Evolutionary conservation across 2,113 vertebrate species (phyloP).

Genomic region (Nipponia nippon): DNA sequence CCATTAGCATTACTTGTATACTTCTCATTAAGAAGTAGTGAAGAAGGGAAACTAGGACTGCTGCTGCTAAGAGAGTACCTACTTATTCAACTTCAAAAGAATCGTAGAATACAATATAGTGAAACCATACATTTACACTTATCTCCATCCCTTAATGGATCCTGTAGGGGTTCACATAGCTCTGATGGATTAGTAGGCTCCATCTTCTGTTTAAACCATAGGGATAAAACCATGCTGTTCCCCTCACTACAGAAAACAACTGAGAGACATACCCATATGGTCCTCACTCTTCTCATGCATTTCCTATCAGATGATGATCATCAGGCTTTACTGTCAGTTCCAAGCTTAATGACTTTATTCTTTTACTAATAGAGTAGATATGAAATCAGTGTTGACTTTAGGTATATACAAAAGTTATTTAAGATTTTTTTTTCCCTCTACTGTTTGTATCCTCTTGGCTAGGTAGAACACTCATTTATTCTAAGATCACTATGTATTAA

Average conservation of each 20-base stretch:
- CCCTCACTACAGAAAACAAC: background rate
- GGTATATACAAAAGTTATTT: background rate
- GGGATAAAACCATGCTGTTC: background rate
- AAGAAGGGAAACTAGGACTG: background rate
- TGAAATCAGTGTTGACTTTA: background rate
- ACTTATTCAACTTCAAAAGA: background rate
- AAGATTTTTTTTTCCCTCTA: background rate
- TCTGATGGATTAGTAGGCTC: background rate
- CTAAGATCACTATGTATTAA: background rate
- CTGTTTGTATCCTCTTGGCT: background rate
- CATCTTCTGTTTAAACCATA: background rate
- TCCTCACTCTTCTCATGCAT: background rate
- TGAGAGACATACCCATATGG: background rate
- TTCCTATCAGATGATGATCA: background rate
- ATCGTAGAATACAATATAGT: background rate
- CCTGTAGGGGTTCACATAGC: background rate
- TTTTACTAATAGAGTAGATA: background rate
- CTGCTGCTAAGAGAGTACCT: background rate
- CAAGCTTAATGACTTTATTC: background rate
- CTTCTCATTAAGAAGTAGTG: background rate
- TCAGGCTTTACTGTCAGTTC: background rate
- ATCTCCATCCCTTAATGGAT: background rate
- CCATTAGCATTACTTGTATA: background rate
- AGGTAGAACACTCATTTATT: background rate
- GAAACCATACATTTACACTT: background rate